Base-by-base conservation (phyloP, 1,140 invertebrate genomes). In the Dinothrombium tinctorium region DNA sequence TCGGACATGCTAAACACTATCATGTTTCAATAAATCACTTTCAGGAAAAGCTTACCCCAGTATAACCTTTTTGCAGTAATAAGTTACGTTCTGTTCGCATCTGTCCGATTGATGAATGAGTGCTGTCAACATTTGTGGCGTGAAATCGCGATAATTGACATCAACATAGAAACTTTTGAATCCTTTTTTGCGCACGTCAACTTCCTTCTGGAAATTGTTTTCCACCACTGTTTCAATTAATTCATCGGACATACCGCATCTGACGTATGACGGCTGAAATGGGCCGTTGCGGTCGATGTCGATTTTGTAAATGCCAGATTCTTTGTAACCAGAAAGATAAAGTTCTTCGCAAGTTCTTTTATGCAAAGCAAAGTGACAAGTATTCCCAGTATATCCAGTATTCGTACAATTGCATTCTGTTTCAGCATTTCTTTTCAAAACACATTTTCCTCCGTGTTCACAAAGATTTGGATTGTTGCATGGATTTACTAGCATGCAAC, bases 231-330 rank as follows among this genome's bases (percentile, higher is more conserved):
- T 84, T 51, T 79, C 82, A 0, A 81, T 87, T 0, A 51, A 74
- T 39, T 74, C 66, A 15, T 72, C 74, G 50, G 81, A 74, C 53
- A 90, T 89, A 51, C 86, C 76, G 54, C 84, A 92, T 49, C 78
- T 75, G 0, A 89, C 82, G 50, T 83, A 71, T 3, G 78, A 77
- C 1, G 83, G 82, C 20, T 80, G 77, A 51, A 84, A 80, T 40
- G 73, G 71, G 0, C 84, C 84, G 55, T 86, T 84, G 2, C 83
- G 80, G 56, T 92, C 84, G 41, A 90, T 83, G 51, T 90, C 84
- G 44, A 87, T 62, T 41, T 60, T 80, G 53, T 86, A 89, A 0
- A 86, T 78, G 48, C 84, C 80, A 28, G 80, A 76, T 51, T 81
- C 71, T 0, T 73, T 80, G 50, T 79, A 79, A 6, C 71, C 71